These are phyloP conservation scores for Meandrusa payeni DNA, from an alignment of 2,888 invertebrate genomes.

Conservation along the genomic window DNA sequence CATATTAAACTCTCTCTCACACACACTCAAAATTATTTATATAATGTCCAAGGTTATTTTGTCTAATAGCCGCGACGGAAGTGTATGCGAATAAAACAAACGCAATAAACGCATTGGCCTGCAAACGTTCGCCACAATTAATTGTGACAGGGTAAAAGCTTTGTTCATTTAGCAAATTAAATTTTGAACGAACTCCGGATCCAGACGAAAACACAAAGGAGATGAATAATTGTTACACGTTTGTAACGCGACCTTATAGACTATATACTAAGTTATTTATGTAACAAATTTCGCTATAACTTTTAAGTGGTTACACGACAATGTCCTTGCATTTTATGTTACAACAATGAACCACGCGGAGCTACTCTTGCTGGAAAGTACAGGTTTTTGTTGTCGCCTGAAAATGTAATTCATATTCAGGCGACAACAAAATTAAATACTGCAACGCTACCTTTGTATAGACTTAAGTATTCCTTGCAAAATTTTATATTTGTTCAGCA, in stretches of 20 bases:
- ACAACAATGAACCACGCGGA: conserved; percentile 54
- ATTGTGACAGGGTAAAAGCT: conserved; percentile 65
- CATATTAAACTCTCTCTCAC: no score
- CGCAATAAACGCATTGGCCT: conserved; percentile 45
- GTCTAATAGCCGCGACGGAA: conserved; percentile 19
- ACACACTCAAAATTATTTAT: no score
- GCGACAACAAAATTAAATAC: no score
- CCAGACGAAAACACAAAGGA: conserved; percentile 44
- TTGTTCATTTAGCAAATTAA: conserved; percentile 58
- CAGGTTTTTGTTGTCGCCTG: conserved; percentile 41
- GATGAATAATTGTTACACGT: conserved; percentile 34
- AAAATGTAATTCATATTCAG: conserved; percentile 50
- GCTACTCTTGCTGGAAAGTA: conserved; percentile 39
- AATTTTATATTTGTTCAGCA: no score
- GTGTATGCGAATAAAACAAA: conserved; percentile 41
- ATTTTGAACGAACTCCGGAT: conserved; percentile 50
- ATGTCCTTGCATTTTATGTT: conserved; percentile 40
- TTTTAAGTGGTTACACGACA: conserved; percentile 29
- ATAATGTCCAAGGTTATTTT: no score
- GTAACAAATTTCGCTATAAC: conserved; percentile 25
- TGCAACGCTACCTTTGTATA: conserved; percentile 2
- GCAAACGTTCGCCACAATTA: conserved; percentile 53
- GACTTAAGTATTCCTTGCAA: no score
- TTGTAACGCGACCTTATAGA: conserved; percentile 32
- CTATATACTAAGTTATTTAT: conserved; percentile 24